A percentile compares a stretch with the other conserved stretches of the same genome.
phyloP scores from a whole-genome alignment of 2,888 invertebrate genomes.

The Mythimna pallens region DNA sequence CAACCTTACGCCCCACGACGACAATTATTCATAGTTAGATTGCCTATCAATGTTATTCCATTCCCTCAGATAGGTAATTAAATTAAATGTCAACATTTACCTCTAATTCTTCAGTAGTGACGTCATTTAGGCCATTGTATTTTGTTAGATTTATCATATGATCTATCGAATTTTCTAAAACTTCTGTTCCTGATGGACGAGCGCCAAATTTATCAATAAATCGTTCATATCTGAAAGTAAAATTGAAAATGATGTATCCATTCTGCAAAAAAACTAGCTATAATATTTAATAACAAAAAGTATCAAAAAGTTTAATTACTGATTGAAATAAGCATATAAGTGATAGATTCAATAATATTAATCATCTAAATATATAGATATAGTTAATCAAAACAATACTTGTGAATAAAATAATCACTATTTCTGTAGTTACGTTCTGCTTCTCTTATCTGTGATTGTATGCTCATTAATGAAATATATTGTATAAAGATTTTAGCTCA shows the following conservation, averaged over 20 bases:
- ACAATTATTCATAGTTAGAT: too few species aligned
- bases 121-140: slow-evolving; percentile 83
- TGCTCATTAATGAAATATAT: neutral
- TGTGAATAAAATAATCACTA: neutral
- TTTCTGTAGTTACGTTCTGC: neutral
- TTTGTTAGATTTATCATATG: slow-evolving; percentile 87
- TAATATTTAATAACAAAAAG: neutral
- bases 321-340: neutral
- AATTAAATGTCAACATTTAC: slow-evolving; percentile 61
- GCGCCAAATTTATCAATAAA: slow-evolving; percentile 91
- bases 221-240: slow-evolving; percentile 72
- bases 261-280: neutral
- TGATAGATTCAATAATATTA: neutral
- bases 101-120: slow-evolving; percentile 92
- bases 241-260: neutral
- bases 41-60: neutral
- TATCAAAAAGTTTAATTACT: neutral
- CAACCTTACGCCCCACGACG: too few species aligned
- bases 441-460: neutral
- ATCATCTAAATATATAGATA: neutral
- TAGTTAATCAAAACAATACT: neutral
- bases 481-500: too few species aligned
- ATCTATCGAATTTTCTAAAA: slow-evolving; percentile 92
- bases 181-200: slow-evolving; percentile 90
- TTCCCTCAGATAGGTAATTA: too few species aligned